Percentiles rank a stretch among this genome's conserved stretches.
Conservation (phyloP, 2,113 vertebrate genomes). For the Chaetops frenatus region DNA sequence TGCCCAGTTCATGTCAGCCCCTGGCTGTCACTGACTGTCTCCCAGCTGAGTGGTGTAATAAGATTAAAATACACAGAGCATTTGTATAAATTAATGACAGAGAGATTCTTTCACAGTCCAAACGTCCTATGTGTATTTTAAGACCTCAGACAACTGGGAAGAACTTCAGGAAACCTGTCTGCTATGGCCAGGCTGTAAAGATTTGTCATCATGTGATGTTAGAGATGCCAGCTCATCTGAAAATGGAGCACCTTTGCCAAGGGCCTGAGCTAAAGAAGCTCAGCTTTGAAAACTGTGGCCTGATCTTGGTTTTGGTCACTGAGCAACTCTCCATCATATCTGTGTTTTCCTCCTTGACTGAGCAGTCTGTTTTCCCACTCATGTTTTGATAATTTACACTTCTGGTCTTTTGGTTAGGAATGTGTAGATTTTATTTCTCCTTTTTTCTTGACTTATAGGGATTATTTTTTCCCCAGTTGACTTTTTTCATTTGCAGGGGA, state of each 20-base stretch:
- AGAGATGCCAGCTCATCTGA: not conserved
- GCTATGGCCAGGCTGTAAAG: not conserved
- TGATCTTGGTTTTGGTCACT: not conserved
- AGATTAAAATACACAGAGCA: not conserved
- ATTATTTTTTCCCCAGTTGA: not conserved
- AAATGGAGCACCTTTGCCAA: not conserved
- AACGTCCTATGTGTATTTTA: accelerated
- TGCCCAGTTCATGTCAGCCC: not conserved
- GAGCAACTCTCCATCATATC: not conserved
- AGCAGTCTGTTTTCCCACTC: not conserved
- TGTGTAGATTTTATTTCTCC: not conserved
- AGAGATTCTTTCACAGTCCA: not conserved
- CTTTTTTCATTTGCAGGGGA: not conserved
- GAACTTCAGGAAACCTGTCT: not conserved
- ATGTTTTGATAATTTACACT: not conserved
- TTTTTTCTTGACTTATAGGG: not conserved
- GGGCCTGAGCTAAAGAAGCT: too few relatives aligned
- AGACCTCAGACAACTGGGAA: not conserved
- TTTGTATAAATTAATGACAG: not conserved
- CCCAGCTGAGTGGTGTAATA: not conserved
- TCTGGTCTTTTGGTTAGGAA: not conserved
- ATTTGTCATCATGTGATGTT: not conserved
- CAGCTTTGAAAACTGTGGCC: not conserved
- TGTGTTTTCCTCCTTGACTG: not conserved
- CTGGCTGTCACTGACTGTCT: not conserved